phyloP scores from a whole-genome alignment of 2,797 vertebrate genomes.

The Prionace glauca region DNA sequence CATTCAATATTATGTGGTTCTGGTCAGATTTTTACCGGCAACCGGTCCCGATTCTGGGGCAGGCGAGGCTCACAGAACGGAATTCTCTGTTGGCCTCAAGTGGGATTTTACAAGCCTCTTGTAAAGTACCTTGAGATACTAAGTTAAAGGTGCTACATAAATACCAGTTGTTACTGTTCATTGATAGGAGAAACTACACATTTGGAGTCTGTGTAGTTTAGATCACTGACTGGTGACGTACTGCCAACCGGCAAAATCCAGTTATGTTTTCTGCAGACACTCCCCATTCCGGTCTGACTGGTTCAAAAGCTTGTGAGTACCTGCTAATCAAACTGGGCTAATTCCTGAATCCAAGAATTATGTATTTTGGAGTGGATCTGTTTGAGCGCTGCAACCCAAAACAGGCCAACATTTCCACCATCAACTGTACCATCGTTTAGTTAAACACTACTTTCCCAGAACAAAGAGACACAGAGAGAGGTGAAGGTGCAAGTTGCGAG shows the following conservation, averaged over 20 bases:
- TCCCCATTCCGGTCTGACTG: neutral
- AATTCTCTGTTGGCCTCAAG: no score
- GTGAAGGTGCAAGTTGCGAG: no score
- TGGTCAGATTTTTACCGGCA: no score
- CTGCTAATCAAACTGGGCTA: neutral
- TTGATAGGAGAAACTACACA: neutral
- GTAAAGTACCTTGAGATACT: no score
- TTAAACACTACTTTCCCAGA: neutral
- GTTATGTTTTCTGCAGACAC: neutral
- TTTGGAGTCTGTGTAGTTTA: neutral
- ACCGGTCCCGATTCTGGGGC: no score
- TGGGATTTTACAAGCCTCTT: no score
- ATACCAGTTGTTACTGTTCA: neutral
- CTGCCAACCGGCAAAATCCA: neutral
- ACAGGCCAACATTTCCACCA: neutral
- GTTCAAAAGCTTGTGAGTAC: neutral
- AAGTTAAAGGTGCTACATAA: no score
- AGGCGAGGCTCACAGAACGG: no score
- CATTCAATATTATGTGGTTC: no score
- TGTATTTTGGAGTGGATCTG: neutral
- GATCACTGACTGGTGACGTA: neutral
- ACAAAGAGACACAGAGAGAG: neutral
- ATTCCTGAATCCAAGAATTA: neutral
- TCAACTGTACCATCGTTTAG: neutral
- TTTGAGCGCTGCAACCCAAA: neutral